These are phyloP conservation scores for Uloborus plumipes DNA, from an alignment of 2,888 invertebrate genomes.

Conservation along the genomic window DNA sequence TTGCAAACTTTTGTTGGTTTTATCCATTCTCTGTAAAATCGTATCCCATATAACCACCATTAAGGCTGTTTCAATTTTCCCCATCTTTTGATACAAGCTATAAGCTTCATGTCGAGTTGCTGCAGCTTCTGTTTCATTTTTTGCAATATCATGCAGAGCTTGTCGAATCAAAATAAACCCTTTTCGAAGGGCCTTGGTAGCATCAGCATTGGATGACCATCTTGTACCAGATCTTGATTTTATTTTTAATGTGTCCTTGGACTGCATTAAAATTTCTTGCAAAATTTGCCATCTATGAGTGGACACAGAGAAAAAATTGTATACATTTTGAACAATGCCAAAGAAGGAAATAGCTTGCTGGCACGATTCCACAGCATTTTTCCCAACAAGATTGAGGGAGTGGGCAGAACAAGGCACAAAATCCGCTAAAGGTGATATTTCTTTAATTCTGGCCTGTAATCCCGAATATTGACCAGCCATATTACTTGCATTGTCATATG, in stretches of 20 bases:
- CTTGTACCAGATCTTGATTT: background rate
- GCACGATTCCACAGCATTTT: background rate
- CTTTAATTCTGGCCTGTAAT: constrained; percentile 6
- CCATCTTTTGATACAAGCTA: background rate
- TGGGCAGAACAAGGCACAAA: constrained; percentile 9
- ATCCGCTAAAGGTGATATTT: background rate
- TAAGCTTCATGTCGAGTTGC: background rate
- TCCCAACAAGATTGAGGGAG: constrained; percentile 5
- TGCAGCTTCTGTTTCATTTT: constrained; percentile 3
- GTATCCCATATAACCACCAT: background rate
- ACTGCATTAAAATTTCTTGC: background rate
- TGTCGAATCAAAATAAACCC: background rate
- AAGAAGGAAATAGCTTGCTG: background rate
- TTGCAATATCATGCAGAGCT: background rate
- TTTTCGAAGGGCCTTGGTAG: constrained; percentile 1
- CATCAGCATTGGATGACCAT: constrained; percentile 15
- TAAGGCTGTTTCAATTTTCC: background rate
- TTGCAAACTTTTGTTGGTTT: background rate
- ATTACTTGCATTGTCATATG: constrained; percentile 17
- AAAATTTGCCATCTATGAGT: constrained; percentile 12
- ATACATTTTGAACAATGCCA: constrained; percentile 3
- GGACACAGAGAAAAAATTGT: background rate
- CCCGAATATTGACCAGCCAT: constrained; percentile 7
- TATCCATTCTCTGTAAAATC: background rate
- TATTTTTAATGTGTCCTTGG: background rate